phyloP scores from a whole-genome alignment of 2,888 invertebrate genomes.

The Cheilosia vulpina region DNA sequence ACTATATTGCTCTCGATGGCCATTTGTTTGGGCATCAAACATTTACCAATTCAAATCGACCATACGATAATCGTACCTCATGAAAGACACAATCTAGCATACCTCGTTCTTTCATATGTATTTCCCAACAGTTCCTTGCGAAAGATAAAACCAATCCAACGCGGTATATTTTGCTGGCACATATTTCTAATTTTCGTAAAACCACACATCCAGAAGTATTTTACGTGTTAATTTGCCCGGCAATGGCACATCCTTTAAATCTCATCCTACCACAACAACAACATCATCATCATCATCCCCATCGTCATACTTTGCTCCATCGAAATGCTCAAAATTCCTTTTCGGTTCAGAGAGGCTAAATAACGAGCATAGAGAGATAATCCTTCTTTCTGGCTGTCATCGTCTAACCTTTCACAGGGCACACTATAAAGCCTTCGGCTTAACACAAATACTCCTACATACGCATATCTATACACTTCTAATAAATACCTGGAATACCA shows the following conservation, averaged over 20 bases:
- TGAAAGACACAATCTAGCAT: no score
- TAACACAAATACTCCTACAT: constrained; percentile 42
- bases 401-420: constrained; percentile 23
- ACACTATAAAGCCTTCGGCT: constrained; percentile 40
- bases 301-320: constrained; percentile 6
- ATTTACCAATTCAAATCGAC: not conserved
- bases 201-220: constrained; percentile 38
- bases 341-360: constrained; percentile 49
- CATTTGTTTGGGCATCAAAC: not conserved
- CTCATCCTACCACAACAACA: not conserved
- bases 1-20: no score
- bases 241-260: constrained; percentile 7
- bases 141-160: no score
- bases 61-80: not conserved
- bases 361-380: constrained; percentile 45
- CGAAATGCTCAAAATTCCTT: constrained; percentile 48
- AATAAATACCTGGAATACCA: constrained; percentile 68
- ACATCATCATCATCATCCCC: constrained; percentile 25
- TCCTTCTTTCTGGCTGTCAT: constrained; percentile 46
- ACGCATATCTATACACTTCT: constrained; percentile 52
- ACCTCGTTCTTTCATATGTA: no score
- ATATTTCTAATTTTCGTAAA: not conserved
- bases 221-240: constrained; percentile 45
- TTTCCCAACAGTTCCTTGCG: no score
- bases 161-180: not conserved